phyloP scores from a whole-genome alignment of 2,888 invertebrate genomes.

The Pyrrhosoma nymphula region DNA sequence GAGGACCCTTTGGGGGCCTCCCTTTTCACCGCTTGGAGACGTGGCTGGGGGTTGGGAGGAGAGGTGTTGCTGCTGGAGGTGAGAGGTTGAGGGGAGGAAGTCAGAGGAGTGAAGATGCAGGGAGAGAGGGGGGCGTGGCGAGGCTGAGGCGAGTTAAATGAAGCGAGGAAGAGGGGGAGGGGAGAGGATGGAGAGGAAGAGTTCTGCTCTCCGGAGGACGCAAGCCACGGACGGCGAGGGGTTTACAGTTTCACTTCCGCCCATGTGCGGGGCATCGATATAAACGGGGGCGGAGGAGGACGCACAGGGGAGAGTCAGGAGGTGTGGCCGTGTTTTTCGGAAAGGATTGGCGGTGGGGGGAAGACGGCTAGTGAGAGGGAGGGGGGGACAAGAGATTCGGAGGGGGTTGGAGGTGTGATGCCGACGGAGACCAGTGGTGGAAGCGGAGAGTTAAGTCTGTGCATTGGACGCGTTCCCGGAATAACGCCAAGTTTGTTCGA shows the following conservation, averaged over 20 bases:
- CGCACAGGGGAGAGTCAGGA: background rate
- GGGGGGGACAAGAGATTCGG: background rate
- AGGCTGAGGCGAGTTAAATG: background rate
- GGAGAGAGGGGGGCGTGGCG: background rate
- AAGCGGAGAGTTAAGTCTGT: background rate
- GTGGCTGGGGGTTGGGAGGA: too few species aligned
- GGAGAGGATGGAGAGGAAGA: background rate
- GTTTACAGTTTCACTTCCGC: constrained; percentile 67
- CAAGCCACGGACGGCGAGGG: background rate
- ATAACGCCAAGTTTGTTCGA: too few species aligned
- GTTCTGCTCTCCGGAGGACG: background rate
- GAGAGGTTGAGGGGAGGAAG: background rate
- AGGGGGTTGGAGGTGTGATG: background rate
- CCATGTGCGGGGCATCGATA: constrained; percentile 1
- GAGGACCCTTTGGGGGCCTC: too few species aligned
- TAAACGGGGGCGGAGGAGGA: background rate
- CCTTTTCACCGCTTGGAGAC: too few species aligned
- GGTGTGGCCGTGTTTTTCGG: constrained; percentile 28
- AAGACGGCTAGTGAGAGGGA: background rate
- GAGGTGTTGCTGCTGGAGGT: background rate
- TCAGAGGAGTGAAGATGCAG: too few species aligned
- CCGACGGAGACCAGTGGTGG: background rate
- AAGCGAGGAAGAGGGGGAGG: background rate
- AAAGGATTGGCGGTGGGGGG: background rate
- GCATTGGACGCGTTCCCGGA: too few species aligned